These are phyloP conservation scores for Ommatoiulus sabulosus DNA, from an alignment of 2,888 invertebrate genomes.

Conservation along the genomic window DNA sequence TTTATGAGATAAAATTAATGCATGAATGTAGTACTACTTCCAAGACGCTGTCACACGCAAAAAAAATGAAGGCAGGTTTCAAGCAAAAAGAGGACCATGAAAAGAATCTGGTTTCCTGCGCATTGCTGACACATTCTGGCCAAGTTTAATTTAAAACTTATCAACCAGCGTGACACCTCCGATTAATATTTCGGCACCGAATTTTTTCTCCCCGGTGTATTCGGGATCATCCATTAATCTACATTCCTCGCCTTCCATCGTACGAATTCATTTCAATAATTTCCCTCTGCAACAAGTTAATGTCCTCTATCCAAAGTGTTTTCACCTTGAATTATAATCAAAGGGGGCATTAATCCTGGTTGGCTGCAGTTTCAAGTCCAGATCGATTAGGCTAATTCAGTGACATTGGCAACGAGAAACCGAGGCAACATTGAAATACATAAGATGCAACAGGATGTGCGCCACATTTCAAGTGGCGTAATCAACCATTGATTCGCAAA, in stretches of 20 bases:
- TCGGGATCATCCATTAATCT: neutral
- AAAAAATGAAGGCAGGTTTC: neutral
- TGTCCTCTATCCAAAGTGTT: conserved; percentile 24
- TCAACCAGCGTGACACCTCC: neutral
- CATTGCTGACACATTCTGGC: conserved; percentile 17
- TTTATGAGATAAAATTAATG: neutral
- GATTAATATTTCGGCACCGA: neutral
- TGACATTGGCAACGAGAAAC: neutral
- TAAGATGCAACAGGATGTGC: conserved; percentile 27
- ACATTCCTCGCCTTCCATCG: neutral
- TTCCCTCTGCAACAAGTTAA: neutral
- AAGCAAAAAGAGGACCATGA: conserved; percentile 23
- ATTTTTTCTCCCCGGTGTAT: neutral
- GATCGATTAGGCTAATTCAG: neutral
- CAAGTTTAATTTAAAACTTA: conserved; percentile 4
- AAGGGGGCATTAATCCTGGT: conserved; percentile 26
- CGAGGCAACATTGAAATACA: neutral
- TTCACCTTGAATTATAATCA: conserved; percentile 23
- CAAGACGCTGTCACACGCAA: neutral
- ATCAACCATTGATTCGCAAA: no score
- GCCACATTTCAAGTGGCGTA: neutral
- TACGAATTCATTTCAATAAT: conserved; percentile 1
- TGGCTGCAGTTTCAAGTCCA: neutral
- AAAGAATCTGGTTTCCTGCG: conserved; percentile 15
- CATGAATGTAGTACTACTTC: neutral